Base-by-base conservation (phyloP, 2,888 invertebrate genomes). In the Drosophila fungiperda region DNA sequence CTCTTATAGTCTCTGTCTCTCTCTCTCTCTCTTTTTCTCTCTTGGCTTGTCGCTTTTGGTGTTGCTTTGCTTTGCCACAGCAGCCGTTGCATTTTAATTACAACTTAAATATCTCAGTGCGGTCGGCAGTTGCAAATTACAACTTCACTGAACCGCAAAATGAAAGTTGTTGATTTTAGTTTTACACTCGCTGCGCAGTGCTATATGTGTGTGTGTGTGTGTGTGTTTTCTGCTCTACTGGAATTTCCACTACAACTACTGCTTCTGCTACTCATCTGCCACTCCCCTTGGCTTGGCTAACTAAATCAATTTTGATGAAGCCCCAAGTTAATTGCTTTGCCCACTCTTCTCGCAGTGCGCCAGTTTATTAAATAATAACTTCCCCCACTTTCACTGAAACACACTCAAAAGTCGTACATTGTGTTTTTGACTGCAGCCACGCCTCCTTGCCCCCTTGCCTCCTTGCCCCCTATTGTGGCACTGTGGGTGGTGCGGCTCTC, bases 121-220 rank as follows among this genome's bases (percentile, higher is more conserved):
- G 79, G 82, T 65, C 73, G 74, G 61, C 73, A 76, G 73, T 53
- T 76, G 80, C 73, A 82, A 87, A 88, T 87, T 88, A 84, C 84
- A 87, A 80, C 89, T 87, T 87, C 80, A 77, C 73, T 87, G 86
- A 82, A 83, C 88, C 86, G 88, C 88, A 86, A 87, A 85, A 86
- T 76, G 86, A 87, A 87, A 86, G 89, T 87, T 88, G 79, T 80
- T 79, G 77, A 76, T 73, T 73, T 78, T 61, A 69, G 66, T 74
- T 68, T 59, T 68, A 63, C 53, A 42, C 36, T 59, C 12, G 45
- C 15, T 45, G 23, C 7, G 15, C 45, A 45, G 8, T 15, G 15
- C 15, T 53, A 29, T 29, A 26, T 26, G 38, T 49, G 66, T 75
- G 55, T 73, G 54, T 48, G 52, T 52, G 52, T 52, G 15, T 8